phyloP scores from a whole-genome alignment of 2,888 invertebrate genomes.

The Chesias legatella region DNA sequence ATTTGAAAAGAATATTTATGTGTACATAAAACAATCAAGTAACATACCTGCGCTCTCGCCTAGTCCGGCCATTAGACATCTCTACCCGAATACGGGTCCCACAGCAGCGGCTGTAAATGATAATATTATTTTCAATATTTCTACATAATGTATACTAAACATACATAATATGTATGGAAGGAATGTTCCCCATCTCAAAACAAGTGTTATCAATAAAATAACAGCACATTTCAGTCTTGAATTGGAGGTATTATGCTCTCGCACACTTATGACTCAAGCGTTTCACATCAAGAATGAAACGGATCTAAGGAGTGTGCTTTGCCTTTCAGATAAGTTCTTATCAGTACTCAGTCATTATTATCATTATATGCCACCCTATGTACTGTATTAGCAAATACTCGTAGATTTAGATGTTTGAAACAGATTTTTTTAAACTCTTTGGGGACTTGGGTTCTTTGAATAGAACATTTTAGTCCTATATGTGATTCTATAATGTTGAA shows the following conservation, averaged over 20 bases:
- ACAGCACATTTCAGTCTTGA: constrained; percentile 57
- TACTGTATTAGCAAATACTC: no score
- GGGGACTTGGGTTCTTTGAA: no score
- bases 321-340: no score
- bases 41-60: constrained; percentile 82
- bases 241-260: constrained; percentile 68
- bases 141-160: background rate
- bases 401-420: no score
- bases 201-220: constrained; percentile 43
- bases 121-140: constrained; percentile 1
- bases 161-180: background rate
- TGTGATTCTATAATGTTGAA: no score
- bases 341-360: no score
- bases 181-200: constrained; percentile 70
- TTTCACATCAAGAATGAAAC: constrained; percentile 69
- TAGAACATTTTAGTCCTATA: no score
- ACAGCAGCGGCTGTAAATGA: constrained; percentile 86
- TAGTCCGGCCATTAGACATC: constrained; percentile 93
- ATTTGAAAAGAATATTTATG: constrained; percentile 1
- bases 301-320: constrained; percentile 77
- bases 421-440: no score
- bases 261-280: constrained; percentile 81
- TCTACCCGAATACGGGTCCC: constrained; percentile 94
- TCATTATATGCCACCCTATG: no score
- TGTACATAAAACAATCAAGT: constrained; percentile 13